A percentile compares a stretch with the other conserved stretches of the same genome.
These are phyloP conservation scores for Vandiemenella viatica DNA, from an alignment of 2,888 invertebrate species.

Conservation along the genomic window DNA sequence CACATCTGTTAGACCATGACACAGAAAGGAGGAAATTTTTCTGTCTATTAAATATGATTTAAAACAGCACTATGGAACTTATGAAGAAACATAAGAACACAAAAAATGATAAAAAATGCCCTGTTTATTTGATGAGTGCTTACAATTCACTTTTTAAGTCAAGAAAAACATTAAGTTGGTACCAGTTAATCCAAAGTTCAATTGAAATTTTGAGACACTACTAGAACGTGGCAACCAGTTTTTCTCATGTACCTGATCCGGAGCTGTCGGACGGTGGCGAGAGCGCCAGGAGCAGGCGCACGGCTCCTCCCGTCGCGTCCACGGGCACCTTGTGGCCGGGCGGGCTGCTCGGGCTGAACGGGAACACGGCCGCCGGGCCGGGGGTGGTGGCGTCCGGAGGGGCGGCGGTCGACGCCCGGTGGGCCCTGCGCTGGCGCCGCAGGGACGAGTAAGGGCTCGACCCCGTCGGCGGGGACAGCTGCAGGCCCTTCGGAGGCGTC, in stretches of 20 bases:
- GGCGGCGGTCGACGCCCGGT: conserved; percentile 15
- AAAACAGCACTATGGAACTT: too few relatives aligned
- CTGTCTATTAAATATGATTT: too few relatives aligned
- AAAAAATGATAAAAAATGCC: too few relatives aligned
- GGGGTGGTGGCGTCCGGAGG: conserved; percentile 38
- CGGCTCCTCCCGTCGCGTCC: conserved; percentile 26
- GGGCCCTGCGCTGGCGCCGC: conserved; percentile 25
- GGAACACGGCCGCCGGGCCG: conserved; percentile 47
- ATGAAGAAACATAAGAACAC: too few relatives aligned
- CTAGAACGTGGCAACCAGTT: too few relatives aligned
- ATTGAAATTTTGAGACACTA: too few relatives aligned
- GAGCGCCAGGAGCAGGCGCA: conserved; percentile 16
- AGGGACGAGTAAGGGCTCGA: conserved; percentile 33
- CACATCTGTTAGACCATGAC: too few relatives aligned
- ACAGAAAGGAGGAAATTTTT: too few relatives aligned
- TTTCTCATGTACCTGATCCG: conserved; percentile 21
- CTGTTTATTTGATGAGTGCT: too few relatives aligned
- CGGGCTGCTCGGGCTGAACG: conserved; percentile 50
- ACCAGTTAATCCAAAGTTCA: too few relatives aligned
- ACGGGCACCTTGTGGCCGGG: conserved; percentile 24
- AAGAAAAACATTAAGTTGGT: too few relatives aligned
- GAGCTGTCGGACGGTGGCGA: conserved; percentile 20
- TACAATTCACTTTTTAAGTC: too few relatives aligned
- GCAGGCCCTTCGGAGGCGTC: conserved; percentile 17
- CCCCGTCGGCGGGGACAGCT: conserved; percentile 26